These are phyloP conservation scores for Tachystola acroxantha DNA, from an alignment of 2,888 invertebrate genomes.

Conservation along the genomic window DNA sequence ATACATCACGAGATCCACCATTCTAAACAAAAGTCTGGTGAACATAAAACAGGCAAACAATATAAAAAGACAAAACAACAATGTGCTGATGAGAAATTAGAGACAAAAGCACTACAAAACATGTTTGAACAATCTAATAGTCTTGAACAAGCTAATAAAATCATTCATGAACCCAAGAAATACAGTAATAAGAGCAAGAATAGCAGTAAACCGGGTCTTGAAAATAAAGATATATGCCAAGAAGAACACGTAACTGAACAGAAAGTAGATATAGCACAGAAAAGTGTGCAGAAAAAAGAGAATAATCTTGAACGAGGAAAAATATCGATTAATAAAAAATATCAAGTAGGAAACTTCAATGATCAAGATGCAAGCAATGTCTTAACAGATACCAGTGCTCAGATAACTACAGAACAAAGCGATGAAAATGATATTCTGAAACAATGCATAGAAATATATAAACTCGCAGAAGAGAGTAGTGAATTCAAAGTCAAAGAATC, in stretches of 20 bases:
- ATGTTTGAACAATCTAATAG: constrained; percentile 3
- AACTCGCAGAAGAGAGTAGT: not conserved
- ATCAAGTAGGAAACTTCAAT: too few species aligned
- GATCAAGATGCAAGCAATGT: too few species aligned
- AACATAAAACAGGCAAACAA: not conserved
- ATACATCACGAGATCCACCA: constrained; percentile 44
- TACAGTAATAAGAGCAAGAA: not conserved
- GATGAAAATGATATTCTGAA: too few species aligned
- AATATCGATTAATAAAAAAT: too few species aligned
- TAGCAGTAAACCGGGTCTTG: not conserved
- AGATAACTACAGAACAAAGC: too few species aligned
- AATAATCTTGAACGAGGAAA: too few species aligned
- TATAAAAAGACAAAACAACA: not conserved
- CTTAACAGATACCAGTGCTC: too few species aligned
- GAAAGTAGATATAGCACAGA: not conserved
- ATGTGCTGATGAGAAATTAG: constrained; percentile 1
- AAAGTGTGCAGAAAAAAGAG: not conserved
- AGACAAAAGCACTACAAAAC: constrained; percentile 1
- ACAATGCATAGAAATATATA: too few species aligned
- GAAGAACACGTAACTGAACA: too few species aligned
- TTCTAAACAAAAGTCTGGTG: constrained; percentile 7
- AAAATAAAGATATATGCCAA: too few species aligned
- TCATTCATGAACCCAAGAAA: too few species aligned
- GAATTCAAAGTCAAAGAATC: too few species aligned
- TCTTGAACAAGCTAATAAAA: not conserved